A percentile compares a stretch with the other conserved stretches of the same genome.
Conservation (phyloP, 2,888 invertebrate species). For the Pomacea canaliculata region DNA sequence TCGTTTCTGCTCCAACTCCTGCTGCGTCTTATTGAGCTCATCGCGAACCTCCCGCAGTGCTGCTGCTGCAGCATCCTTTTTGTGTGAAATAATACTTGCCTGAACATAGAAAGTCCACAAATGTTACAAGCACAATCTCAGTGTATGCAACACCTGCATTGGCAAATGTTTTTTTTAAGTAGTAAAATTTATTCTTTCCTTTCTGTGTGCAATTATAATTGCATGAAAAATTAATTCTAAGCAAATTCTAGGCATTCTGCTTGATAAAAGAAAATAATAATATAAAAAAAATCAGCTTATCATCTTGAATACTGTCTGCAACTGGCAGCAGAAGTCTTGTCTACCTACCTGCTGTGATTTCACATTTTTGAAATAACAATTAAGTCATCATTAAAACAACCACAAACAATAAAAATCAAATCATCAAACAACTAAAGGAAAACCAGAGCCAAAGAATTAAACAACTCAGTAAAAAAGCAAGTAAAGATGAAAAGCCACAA, state of each 20-base stretch:
- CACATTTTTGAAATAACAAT: no score
- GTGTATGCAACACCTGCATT: background rate
- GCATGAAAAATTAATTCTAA: no score
- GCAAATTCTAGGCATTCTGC: conserved; percentile 75
- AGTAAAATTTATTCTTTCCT: background rate
- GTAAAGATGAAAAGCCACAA: no score
- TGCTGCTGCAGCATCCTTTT: conserved; percentile 82
- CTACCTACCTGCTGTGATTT: no score
- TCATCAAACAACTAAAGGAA: no score
- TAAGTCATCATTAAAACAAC: no score
- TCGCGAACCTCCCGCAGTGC: conserved; percentile 78
- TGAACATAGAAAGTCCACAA: conserved; percentile 30
- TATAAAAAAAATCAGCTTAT: background rate
- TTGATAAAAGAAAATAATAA: conserved; percentile 41
- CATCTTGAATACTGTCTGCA: no score
- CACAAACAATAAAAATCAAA: no score
- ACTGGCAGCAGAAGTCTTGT: no score
- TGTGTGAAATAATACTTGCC: conserved; percentile 82
- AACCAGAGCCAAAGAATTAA: no score
- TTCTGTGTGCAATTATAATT: no score
- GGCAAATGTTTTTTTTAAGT: background rate
- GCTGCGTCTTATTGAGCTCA: conserved; percentile 76
- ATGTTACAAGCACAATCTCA: background rate
- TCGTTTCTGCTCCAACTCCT: conserved; percentile 74
- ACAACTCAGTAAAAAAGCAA: no score